Base-by-base conservation (phyloP, 2,797 vertebrate species). In the Sternotherus odoratus region DNA sequence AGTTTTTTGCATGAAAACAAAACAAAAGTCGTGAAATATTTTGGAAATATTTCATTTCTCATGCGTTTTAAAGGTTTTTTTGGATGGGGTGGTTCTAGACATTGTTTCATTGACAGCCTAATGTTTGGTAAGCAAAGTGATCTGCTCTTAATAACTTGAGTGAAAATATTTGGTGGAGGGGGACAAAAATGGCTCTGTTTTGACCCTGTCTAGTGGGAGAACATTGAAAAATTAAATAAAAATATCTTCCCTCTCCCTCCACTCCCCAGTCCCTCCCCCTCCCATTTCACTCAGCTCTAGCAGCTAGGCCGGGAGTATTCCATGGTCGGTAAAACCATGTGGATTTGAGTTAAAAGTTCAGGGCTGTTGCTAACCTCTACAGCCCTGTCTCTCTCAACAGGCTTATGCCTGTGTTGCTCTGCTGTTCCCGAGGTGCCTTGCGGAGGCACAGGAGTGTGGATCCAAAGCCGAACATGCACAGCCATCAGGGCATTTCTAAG, bases 401-500 rank as follows among this genome's bases (percentile, higher is more conserved):
- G 87, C 77, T 95, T 36, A 72, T 93, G 90, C 94, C 91, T 86
- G 93, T 94, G 95, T 96, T 88, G 66, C 85, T 94, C 90, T 77
- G 85, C 85, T 90, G 80, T 79, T 96, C 85, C 91, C 74, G 28
- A 83, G 86, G 23, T 88, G 53, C 85, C 78, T 96, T 83, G 72
- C 84, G 51, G 72, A 95, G 94, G 23, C 43, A 92, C 82, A 66
- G 19, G 4, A 39, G 10, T 69, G n/a, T 36, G 19, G n/a, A 75
- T 66, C 82, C 85, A 83, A 92, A 93, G 86, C 88, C 54, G 82
- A 97, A 92, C 95, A 95, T 94, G 93, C 48, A 5, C 94, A 69
- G 90, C 57, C 57, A 56, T 83, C 90, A 0, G 91, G 93, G 96
- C 97, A 95, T 95, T 97, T 97, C 95, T 95, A 96, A 95, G 79